phyloP scores from a whole-genome alignment of 2,797 vertebrate genomes.

The Rhinichthys osculus region DNA sequence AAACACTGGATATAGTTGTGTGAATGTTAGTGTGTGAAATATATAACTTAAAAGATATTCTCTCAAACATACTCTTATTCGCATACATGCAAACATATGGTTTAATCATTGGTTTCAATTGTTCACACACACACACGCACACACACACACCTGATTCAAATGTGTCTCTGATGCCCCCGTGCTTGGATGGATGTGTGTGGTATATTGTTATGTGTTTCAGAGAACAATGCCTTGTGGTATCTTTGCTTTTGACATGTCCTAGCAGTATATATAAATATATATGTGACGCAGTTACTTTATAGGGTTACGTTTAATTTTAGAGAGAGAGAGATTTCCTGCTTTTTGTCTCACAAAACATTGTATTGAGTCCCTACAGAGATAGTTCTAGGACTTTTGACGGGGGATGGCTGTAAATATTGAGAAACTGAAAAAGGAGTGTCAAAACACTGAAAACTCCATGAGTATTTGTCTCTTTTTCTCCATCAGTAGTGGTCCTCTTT shows the following conservation, averaged over 20 bases:
- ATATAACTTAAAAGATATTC: neutral
- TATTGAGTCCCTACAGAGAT: slow-evolving; percentile 27
- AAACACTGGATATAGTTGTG: neutral
- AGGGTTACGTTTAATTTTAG: neutral
- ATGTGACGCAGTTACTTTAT: neutral
- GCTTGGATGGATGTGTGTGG: neutral
- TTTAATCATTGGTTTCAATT: neutral
- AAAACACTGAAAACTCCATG: neutral
- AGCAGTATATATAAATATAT: neutral
- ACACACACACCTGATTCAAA: neutral
- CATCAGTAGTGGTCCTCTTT: slow-evolving; percentile 9
- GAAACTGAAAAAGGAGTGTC: slow-evolving; percentile 25
- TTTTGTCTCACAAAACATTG: neutral
- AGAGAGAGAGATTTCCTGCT: neutral
- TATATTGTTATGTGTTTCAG: neutral
- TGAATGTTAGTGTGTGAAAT: neutral
- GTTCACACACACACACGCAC: neutral
- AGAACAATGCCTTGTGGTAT: neutral
- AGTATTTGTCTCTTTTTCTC: slow-evolving; percentile 44
- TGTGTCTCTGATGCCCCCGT: neutral
- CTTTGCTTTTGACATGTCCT: neutral
- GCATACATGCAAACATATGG: neutral
- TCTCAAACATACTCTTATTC: neutral
- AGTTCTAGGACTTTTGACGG: slow-evolving; percentile 16
- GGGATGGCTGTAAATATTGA: slow-evolving; percentile 3